Base-by-base conservation (phyloP, 2,113 vertebrate species). In the Anolis carolinensis region DNA sequence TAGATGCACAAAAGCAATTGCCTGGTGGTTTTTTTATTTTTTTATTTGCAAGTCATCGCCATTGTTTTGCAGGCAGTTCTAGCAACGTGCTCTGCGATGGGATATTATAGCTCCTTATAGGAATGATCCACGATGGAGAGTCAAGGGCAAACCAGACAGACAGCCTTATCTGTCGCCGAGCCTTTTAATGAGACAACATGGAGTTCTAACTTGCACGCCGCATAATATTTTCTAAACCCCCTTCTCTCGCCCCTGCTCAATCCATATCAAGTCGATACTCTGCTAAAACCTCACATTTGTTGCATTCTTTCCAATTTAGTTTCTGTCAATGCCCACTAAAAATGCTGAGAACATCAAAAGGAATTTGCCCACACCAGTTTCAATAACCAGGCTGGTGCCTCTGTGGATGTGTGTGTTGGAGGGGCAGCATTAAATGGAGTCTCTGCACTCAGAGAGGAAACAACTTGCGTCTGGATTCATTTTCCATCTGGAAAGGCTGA, bases 261-360 rank as follows among this genome's bases (percentile, higher is more conserved):
- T 96, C 95, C 94, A 94, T 95, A 95, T 95, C 89, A 93, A 95
- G 95, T 96, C 95, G 5, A 95, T 96, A 95, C 84, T 88, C 94
- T 36, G 78, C 95, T 93, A 92, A 93, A 96, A 92, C 91, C 94
- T 83, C 88, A 92, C 94, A 94, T 95, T 95, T 90, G 93, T 85
- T 95, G 93, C 93, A 89, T 96, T 96, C 93, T 93, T 96, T 96
- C 92, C 96, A 95, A 95, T 95, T 95, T 96, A 85, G 79, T 93
- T 93, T 93, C 94, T 95, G 94, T 96, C 94, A 87, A 94, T 95
- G 95, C 85, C 91, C 90, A 93, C 93, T 94, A 82, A 93, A 96
- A 96, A 92, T 92, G 95, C 95, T 95, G 96, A 96, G 93, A 90
- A 81, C 89, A 92, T 95, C 95, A 92, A 93, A 92, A 84, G n/a